Percentiles rank a stretch among this genome's conserved stretches.
Evolutionary conservation across 1,140 invertebrate genomes (phyloP).

Genomic region (Brachionus calyciflorus): DNA sequence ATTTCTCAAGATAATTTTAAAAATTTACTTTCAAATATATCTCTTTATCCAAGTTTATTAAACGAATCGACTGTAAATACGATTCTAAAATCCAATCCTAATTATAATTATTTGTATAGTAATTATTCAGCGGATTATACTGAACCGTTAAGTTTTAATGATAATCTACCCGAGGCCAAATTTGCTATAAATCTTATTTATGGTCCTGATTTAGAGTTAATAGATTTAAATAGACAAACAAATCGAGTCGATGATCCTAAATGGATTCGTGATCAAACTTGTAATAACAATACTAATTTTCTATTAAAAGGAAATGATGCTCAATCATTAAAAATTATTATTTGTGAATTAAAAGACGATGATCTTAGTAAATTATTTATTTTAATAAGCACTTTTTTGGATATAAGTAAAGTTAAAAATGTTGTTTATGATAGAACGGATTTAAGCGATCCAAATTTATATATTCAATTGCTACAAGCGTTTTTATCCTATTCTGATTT

Average conservation of each 20-base stretch:
- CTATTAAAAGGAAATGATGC: neutral
- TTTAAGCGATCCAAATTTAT: neutral
- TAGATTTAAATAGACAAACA: neutral
- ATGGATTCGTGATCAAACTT: slow-evolving; percentile 15
- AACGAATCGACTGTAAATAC: slow-evolving; percentile 12
- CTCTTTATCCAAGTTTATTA: neutral
- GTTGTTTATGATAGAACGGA: neutral
- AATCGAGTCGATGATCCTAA: neutral
- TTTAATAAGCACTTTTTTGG: slow-evolving; percentile 9
- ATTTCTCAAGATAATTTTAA: neutral
- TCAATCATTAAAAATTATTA: neutral
- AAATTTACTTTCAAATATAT: neutral
- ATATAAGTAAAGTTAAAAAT: neutral
- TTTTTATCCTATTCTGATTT: neutral
- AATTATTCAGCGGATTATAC: neutral
- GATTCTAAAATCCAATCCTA: slow-evolving; percentile 29
- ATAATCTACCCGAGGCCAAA: neutral
- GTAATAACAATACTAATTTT: neutral
- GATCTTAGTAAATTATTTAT: neutral
- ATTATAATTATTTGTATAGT: slow-evolving; percentile 40
- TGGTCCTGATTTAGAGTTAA: slow-evolving; percentile 18
- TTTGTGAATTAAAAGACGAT: neutral
- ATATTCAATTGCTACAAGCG: neutral
- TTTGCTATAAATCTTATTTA: slow-evolving; percentile 6
- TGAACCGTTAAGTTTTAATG: neutral